phyloP scores from a whole-genome alignment of 2,888 invertebrate species.

The Corythucha ciliata region DNA sequence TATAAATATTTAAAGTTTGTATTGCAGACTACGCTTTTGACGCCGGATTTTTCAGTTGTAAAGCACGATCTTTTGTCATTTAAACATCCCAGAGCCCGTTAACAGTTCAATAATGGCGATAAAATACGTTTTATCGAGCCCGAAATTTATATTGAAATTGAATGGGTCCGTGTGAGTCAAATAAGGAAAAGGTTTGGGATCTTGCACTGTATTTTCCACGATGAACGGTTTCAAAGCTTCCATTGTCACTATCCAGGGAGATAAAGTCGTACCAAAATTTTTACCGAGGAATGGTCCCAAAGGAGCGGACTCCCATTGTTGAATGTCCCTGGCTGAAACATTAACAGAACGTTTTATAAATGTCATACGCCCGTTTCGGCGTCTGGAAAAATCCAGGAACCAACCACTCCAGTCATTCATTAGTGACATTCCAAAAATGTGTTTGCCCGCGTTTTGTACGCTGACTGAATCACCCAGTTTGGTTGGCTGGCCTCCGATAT shows the following conservation, averaged over 20 bases:
- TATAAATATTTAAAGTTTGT: constrained; percentile 90
- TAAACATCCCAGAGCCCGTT: too few species aligned
- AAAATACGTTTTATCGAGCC: constrained; percentile 76
- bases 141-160: constrained; percentile 86
- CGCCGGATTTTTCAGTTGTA: constrained; percentile 24
- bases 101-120: too few species aligned
- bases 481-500: constrained; percentile 81
- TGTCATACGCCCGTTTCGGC: too few species aligned
- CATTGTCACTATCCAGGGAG: constrained; percentile 94
- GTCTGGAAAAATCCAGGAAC: too few species aligned
- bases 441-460: constrained; percentile 71
- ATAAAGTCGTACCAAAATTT: constrained; percentile 89
- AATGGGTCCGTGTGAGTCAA: constrained; percentile 73
- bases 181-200: constrained; percentile 81
- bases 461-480: constrained; percentile 71
- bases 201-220: constrained; percentile 71
- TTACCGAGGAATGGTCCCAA: constrained; percentile 95
- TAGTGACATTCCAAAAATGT: constrained; percentile 94
- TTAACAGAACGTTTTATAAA: too few species aligned
- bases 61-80: too few species aligned
- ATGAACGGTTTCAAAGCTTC: constrained; percentile 84
- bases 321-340: constrained; percentile 84
- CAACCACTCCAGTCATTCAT: constrained; percentile 99
- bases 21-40: constrained; percentile 58
- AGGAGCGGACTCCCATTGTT: constrained; percentile 98